A percentile compares a stretch with the other conserved stretches of the same genome.
Evolutionary conservation across 2,888 invertebrate genomes (phyloP).

Genomic region (Drosophila anomalata): DNA sequence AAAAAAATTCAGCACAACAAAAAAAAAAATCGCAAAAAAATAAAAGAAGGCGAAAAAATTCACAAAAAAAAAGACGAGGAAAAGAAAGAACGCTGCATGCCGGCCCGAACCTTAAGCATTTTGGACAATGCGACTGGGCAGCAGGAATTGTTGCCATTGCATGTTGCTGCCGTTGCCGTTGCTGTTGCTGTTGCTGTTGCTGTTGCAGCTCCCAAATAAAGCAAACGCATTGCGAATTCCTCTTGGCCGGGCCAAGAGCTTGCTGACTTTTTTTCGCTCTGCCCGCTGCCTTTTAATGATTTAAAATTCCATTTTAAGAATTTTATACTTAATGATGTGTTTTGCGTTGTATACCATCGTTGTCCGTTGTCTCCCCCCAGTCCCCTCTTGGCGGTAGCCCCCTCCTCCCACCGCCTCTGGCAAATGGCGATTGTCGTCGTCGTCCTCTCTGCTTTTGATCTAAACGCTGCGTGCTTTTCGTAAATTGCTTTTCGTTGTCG

Average conservation of each 20-base stretch:
- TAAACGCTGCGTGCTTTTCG: constrained; percentile 78
- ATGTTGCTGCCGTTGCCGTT: constrained; percentile 61
- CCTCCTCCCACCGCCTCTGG: constrained; percentile 22
- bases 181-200: constrained; percentile 19
- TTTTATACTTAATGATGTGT: constrained; percentile 85
- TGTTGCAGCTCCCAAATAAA: constrained; percentile 72
- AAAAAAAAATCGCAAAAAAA: constrained; percentile 3
- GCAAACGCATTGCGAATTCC: constrained; percentile 80
- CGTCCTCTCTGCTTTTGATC: constrained; percentile 73
- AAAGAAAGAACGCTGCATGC: constrained; percentile 41
- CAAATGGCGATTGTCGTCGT: constrained; percentile 58
- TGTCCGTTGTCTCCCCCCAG: constrained; percentile 17
- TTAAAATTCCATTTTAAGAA: constrained; percentile 85
- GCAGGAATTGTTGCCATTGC: constrained; percentile 64
- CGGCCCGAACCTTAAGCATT: constrained; percentile 50
- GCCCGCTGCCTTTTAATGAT: constrained; percentile 74
- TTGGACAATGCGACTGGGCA: constrained; percentile 55
- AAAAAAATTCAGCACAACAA: constrained; percentile 54
- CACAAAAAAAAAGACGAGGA: constrained; percentile 4
- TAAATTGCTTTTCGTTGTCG: constrained; percentile 80
- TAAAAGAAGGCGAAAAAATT: constrained; percentile 14
- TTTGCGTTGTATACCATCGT: constrained; percentile 82
- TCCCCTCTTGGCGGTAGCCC: not conserved
- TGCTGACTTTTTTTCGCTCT: constrained; percentile 32
- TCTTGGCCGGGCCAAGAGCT: constrained; percentile 27